Evolutionary conservation across 2,797 vertebrate genomes (phyloP).

Genomic region (Loris lydekkerianus): DNA sequence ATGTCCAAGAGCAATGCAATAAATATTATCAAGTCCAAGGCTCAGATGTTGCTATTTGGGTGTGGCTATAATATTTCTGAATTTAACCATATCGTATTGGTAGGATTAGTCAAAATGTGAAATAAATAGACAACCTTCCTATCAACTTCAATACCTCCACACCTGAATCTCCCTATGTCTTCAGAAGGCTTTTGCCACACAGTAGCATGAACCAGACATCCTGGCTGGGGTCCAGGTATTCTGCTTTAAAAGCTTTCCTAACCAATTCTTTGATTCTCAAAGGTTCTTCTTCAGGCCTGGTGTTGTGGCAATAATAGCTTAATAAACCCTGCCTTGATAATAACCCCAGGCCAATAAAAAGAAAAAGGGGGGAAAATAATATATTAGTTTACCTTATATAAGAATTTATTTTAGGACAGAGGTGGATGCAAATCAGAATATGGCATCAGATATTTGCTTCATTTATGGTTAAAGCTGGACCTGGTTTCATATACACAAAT

Average conservation of each 20-base stretch:
- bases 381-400: not conserved
- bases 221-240: not conserved
- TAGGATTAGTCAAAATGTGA: not conserved
- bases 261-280: not conserved
- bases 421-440: not conserved
- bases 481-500: slow-evolving; percentile 18
- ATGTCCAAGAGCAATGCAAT: not conserved
- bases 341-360: not conserved
- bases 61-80: not conserved
- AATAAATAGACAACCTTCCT: not conserved
- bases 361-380: not conserved
- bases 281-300: not conserved
- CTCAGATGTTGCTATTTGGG: not conserved
- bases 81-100: not conserved
- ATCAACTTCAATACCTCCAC: not conserved
- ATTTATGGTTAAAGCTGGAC: slow-evolving; percentile 4
- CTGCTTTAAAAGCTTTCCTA: not conserved
- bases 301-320: not conserved
- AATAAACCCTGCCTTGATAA: not conserved
- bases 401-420: slow-evolving; percentile 39
- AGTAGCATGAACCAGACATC: too few relatives aligned
- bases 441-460: not conserved
- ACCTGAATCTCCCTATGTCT: not conserved
- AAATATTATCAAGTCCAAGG: not conserved
- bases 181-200: fast-evolving